A percentile compares a stretch with the other conserved stretches of the same genome.
phyloP scores from a whole-genome alignment of 2,888 invertebrate genomes.

The Nomada lathburiana region DNA sequence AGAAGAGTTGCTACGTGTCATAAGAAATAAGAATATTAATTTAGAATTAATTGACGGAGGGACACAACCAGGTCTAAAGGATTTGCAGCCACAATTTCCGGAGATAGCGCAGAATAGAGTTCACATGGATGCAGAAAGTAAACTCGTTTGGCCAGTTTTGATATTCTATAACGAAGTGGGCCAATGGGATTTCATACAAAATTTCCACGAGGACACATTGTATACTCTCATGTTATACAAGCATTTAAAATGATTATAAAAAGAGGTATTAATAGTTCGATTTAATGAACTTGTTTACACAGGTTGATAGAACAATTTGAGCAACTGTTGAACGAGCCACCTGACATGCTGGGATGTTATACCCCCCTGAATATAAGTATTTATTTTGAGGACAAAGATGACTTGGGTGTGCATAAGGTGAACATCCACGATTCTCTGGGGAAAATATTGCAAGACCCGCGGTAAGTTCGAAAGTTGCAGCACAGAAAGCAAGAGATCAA shows the following conservation, averaged over 20 bases:
- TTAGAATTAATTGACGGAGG: slow-evolving; percentile 85
- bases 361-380: slow-evolving; percentile 87
- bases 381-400: slow-evolving; percentile 90
- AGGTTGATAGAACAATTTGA: slow-evolving; percentile 88
- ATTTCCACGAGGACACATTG: slow-evolving; percentile 90
- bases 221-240: slow-evolving; percentile 81
- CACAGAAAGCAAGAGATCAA: background rate
- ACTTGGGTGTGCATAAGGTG: slow-evolving; percentile 87
- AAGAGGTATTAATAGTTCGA: slow-evolving; percentile 21
- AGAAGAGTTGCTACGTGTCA: slow-evolving; percentile 83
- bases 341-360: slow-evolving; percentile 89
- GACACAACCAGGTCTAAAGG: slow-evolving; percentile 84
- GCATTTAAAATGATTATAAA: background rate
- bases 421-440: slow-evolving; percentile 86
- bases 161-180: slow-evolving; percentile 95
- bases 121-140: slow-evolving; percentile 86
- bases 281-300: slow-evolving; percentile 42
- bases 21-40: slow-evolving; percentile 84
- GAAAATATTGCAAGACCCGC: slow-evolving; percentile 87
- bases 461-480: slow-evolving; percentile 81
- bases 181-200: slow-evolving; percentile 94
- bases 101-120: slow-evolving; percentile 89
- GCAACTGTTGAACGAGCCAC: slow-evolving; percentile 89
- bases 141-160: slow-evolving; percentile 94
- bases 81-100: slow-evolving; percentile 88